Conservation (phyloP, 1,140 invertebrate genomes). For the Chymomyza costata region DNA sequence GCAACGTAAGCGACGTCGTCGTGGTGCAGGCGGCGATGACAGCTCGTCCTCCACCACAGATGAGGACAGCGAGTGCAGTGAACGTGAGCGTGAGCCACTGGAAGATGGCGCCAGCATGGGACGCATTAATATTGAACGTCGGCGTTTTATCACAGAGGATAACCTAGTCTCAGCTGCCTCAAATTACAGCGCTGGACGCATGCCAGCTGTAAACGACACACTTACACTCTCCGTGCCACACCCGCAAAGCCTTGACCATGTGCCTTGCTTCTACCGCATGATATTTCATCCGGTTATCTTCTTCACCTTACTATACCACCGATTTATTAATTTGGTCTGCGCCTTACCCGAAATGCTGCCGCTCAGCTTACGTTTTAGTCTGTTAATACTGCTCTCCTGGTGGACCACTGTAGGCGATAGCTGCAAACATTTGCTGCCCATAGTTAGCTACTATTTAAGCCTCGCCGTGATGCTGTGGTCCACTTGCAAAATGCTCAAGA, state of each 20-base stretch:
- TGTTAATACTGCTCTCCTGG: slow-evolving; percentile 80
- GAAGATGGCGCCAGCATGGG: slow-evolving; percentile 39
- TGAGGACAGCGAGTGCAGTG: slow-evolving; percentile 60
- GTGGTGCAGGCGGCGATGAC: slow-evolving; percentile 40
- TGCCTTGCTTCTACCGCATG: slow-evolving; percentile 82
- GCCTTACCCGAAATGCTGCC: slow-evolving; percentile 78
- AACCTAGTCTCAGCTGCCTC: slow-evolving; percentile 87
- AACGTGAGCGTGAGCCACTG: slow-evolving; percentile 41
- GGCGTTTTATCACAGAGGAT: slow-evolving; percentile 83
- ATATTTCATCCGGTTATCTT: slow-evolving; percentile 83
- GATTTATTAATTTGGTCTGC: slow-evolving; percentile 80
- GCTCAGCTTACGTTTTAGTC: slow-evolving; percentile 78
- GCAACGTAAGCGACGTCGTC: slow-evolving; percentile 72
- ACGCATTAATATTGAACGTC: slow-evolving; percentile 33
- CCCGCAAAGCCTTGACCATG: slow-evolving; percentile 80
- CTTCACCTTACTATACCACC: slow-evolving; percentile 81
- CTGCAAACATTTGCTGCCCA: slow-evolving; percentile 31
- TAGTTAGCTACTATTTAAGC: slow-evolving; percentile 78
- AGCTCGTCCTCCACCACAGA: slow-evolving; percentile 41
- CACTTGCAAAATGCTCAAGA: slow-evolving; percentile 87
- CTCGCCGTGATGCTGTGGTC: slow-evolving; percentile 84
- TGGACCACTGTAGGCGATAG: slow-evolving; percentile 77
- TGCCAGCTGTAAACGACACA: slow-evolving; percentile 85
- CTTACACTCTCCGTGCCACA: slow-evolving; percentile 82
- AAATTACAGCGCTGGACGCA: slow-evolving; percentile 85